A percentile compares a stretch with the other conserved stretches of the same genome.
These are phyloP conservation scores for Rana temporaria DNA, from an alignment of 2,113 vertebrate genomes.

Conservation along the genomic window DNA sequence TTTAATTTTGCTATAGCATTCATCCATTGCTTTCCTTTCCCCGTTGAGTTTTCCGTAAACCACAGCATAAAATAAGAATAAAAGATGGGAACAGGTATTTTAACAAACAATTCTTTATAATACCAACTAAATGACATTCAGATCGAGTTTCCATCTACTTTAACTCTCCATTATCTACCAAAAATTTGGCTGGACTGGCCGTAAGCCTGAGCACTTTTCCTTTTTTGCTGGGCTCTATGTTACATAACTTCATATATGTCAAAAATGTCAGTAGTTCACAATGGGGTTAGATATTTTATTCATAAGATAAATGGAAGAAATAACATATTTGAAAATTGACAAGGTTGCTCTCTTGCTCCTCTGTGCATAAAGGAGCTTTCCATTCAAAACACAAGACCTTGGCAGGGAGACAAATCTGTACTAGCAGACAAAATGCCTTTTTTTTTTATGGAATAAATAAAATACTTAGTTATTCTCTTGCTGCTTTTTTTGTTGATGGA, in stretches of 20 bases:
- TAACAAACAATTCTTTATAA: too few relatives aligned
- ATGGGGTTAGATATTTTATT: conserved; percentile 20
- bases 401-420: conserved; percentile 61
- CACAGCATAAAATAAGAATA: too few relatives aligned
- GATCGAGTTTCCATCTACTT: too few relatives aligned
- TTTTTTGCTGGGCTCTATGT: neutral
- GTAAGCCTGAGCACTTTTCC: neutral
- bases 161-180: too few relatives aligned
- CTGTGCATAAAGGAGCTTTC: conserved; percentile 57
- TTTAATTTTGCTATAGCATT: too few relatives aligned
- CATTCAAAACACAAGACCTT: conserved; percentile 58
- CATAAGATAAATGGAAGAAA: conserved; percentile 9
- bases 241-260: neutral
- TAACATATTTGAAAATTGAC: conserved; percentile 24
- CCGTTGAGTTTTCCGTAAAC: too few relatives aligned
- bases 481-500: conserved; percentile 62
- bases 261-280: neutral
- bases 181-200: too few relatives aligned
- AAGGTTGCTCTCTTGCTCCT: conserved; percentile 40
- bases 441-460: conserved; percentile 63
- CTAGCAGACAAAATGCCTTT: conserved; percentile 58
- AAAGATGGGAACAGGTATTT: too few relatives aligned
- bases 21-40: too few relatives aligned
- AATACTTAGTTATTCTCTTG: conserved; percentile 62
- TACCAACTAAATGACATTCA: too few relatives aligned